Percentiles rank a stretch among this genome's conserved stretches.
These are phyloP conservation scores for Spongia lamella DNA, from an alignment of 37 sponge, comb jelly and placozoan species.

Conservation along the genomic window DNA sequence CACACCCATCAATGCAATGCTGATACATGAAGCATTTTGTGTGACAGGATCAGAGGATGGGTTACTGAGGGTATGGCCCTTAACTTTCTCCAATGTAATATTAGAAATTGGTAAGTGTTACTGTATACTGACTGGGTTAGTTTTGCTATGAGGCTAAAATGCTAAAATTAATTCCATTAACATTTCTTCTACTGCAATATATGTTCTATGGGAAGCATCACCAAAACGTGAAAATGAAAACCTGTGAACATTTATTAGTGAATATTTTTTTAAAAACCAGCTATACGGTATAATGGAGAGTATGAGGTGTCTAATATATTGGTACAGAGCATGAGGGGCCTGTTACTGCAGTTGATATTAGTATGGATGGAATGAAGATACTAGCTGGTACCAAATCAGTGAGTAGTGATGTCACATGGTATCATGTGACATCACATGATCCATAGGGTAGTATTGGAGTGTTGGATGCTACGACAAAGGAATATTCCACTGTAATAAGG, in stretches of 20 bases:
- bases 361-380: slow-evolving; percentile 76
- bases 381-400: slow-evolving; percentile 75
- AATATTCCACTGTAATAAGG: slow-evolving; percentile 70
- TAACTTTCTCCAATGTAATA: slow-evolving; percentile 67
- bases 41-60: slow-evolving; percentile 87
- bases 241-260: no score
- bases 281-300: no score
- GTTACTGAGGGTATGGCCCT: slow-evolving; percentile 80
- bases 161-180: no score
- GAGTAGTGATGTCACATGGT: slow-evolving; percentile 12
- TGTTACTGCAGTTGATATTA: slow-evolving; percentile 56
- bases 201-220: no score
- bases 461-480: slow-evolving; percentile 73
- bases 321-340: slow-evolving; percentile 68
- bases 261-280: no score
- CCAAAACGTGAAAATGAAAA: no score
- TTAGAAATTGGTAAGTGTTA: slow-evolving; percentile 79
- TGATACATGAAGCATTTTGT: slow-evolving; percentile 72
- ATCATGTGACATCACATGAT: no score
- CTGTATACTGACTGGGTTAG: no score
- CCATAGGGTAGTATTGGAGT: slow-evolving; percentile 81
- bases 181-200: no score
- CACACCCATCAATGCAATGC: slow-evolving; percentile 60
- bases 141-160: no score
- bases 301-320: no score